A percentile compares a stretch with the other conserved stretches of the same genome.
Conservation (phyloP, 53 echinoderm and acorn worm genomes). For the Holothuria scabra region DNA sequence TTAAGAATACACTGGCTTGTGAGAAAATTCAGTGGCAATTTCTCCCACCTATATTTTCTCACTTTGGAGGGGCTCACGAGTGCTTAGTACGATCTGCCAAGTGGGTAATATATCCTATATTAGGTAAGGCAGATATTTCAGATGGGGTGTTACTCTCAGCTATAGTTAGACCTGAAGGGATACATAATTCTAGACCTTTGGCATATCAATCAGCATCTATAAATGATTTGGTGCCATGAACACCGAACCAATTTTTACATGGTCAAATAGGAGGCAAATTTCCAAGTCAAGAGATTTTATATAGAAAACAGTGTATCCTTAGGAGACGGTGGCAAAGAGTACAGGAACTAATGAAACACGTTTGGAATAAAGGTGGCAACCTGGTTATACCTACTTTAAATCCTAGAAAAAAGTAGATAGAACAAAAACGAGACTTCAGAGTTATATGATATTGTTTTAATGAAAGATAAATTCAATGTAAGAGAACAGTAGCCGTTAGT, state of each 20-base stretch:
- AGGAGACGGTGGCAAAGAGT: constrained; percentile 36
- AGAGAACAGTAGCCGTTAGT: constrained; percentile 47
- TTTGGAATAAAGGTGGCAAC: constrained; percentile 46
- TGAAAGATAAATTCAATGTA: constrained; percentile 18
- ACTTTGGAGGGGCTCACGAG: constrained; percentile 46
- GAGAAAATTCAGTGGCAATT: constrained; percentile 41
- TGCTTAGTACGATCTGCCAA: constrained; percentile 37
- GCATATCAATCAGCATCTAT: constrained; percentile 40
- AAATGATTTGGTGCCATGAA: constrained; percentile 33
- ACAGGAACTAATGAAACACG: constrained; percentile 38
- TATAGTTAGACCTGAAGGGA: constrained; percentile 43
- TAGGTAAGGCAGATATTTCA: constrained; percentile 37
- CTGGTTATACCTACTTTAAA: constrained; percentile 42
- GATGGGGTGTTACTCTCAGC: constrained; percentile 43
- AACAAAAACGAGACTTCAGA: constrained; percentile 30
- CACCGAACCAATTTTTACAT: constrained; percentile 30
- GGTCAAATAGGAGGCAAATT: constrained; percentile 46
- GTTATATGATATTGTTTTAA: constrained; percentile 47
- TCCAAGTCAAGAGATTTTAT: constrained; percentile 24
- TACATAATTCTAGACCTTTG: constrained; percentile 41
- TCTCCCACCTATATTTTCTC: too few relatives aligned
- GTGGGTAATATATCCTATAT: constrained; percentile 35
- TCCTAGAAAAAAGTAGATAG: constrained; percentile 47
- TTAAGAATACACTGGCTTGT: background rate
- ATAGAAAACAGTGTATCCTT: background rate